Evolutionary conservation across 2,888 invertebrate species (phyloP).

Genomic region (Malthinus seriepunctatus): DNA sequence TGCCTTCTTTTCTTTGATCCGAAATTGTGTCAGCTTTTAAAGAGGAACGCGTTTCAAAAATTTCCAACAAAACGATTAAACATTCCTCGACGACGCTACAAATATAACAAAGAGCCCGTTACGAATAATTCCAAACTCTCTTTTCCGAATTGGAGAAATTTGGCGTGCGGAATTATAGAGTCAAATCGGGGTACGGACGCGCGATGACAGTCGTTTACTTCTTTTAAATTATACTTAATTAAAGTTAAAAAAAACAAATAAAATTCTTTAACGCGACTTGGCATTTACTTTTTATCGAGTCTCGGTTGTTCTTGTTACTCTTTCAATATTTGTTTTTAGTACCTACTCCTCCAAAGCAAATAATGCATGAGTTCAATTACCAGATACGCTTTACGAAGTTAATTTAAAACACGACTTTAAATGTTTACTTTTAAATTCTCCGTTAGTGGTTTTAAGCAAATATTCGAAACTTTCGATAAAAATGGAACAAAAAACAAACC

Average conservation of each 20-base stretch:
- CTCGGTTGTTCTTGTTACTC: conserved; percentile 16
- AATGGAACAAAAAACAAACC: too few species aligned
- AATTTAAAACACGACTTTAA: conserved; percentile 18
- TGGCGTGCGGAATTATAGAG: not conserved
- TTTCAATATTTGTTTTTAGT: conserved; percentile 21
- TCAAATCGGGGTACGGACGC: not conserved
- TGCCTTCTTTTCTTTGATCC: conserved; percentile 16
- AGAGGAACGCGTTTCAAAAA: conserved; percentile 3
- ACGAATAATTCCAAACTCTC: not conserved
- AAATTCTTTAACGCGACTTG: conserved; percentile 16
- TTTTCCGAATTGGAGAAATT: not conserved
- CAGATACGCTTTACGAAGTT: conserved; percentile 20
- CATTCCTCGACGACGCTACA: too few species aligned
- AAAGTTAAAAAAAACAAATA: conserved; percentile 10
- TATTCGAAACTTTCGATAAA: not conserved
- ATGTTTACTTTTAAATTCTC: conserved; percentile 16
- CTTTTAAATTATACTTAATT: not conserved
- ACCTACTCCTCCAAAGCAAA: conserved; percentile 19
- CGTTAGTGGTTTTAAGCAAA: conserved; percentile 5
- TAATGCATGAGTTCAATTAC: conserved; percentile 20
- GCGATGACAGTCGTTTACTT: too few species aligned
- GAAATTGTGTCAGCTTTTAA: not conserved
- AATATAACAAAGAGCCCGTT: too few species aligned
- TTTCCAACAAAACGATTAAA: not conserved
- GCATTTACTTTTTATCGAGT: conserved; percentile 15